Evolutionary conservation across 2,797 vertebrate genomes (phyloP), one percentile per base, ranked within the genome.

Genomic region (Phoeniculus purpureus): DNA sequence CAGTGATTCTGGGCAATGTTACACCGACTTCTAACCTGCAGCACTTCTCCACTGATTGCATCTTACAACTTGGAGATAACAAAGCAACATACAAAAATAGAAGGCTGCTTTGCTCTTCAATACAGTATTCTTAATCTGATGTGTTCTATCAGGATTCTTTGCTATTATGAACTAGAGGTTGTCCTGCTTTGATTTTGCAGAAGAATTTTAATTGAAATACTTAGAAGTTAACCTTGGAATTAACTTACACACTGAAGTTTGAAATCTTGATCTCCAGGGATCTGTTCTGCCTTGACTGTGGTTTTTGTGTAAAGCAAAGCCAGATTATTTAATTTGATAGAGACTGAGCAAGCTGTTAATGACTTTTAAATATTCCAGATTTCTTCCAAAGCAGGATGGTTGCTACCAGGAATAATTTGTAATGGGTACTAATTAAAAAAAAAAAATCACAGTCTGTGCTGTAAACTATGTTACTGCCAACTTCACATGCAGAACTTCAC

Each of bases 311-410:
- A 92, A 94, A 93, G 89, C 64, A 84, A 93, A 95, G 79, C 75
- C 94, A 92, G 89, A 90, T 73, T 92, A 86, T 87, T 94, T 93
- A 82, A 77, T 89, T 85, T 90, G 75, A 37, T 85, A 77, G 61
- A 90, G 60, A 74, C 34, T 6, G 5, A 78, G 80, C 85, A 92
- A 92, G 84, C 90, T 90, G 84, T 94, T 91, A 70, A 37, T 59
- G 68, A 87, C 55, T 92, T 79, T 26, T 55, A 81, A 82, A 87
- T 93, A 89, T 88, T 90, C 92, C 85, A 65, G 65, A 90, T 60
- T 76, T 91, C 23, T 72, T 93, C 68, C 90, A 94, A 92, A 91
- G 67, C 68, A 58, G 50, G 50, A 76, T 16, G 56, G 71, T 76
- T 85, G 64, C 78, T 86, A 86, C 58, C 58, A 71, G 26, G 45